phyloP scores from a whole-genome alignment of 2,797 vertebrate species.

The Eurystomus glaucurus region DNA sequence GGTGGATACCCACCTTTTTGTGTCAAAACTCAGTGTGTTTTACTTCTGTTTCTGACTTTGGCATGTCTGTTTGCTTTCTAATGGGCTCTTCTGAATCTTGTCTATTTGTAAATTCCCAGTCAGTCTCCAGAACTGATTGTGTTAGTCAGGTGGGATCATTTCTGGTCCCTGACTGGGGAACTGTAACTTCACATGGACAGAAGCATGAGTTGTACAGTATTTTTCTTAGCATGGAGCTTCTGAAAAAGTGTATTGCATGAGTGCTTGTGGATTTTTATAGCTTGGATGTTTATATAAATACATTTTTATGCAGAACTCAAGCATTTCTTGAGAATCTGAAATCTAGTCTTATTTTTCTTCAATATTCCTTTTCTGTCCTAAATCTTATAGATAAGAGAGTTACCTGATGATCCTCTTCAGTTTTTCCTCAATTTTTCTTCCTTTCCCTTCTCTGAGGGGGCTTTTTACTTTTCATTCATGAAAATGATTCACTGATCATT shows the following conservation, averaged over 20 bases:
- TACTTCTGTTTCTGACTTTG: neutral
- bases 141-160: neutral
- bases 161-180: neutral
- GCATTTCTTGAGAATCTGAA: neutral
- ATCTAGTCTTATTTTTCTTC: neutral
- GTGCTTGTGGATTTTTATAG: neutral
- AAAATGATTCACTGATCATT: conserved; percentile 57
- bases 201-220: accelerated
- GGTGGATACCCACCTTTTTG: neutral
- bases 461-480: conserved; percentile 57
- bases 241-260: accelerated
- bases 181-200: neutral
- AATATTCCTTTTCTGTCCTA: neutral
- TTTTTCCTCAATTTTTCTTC: neutral
- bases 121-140: neutral
- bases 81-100: neutral
- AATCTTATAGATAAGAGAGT: neutral
- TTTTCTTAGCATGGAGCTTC: neutral
- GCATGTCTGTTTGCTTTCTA: neutral
- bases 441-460: neutral
- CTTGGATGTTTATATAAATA: neutral
- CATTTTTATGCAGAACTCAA: neutral
- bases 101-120: neutral
- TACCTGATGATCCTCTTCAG: neutral
- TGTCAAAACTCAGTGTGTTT: neutral